phyloP scores from a whole-genome alignment of 2,888 invertebrate species.

The Mycalesis mineus region DNA sequence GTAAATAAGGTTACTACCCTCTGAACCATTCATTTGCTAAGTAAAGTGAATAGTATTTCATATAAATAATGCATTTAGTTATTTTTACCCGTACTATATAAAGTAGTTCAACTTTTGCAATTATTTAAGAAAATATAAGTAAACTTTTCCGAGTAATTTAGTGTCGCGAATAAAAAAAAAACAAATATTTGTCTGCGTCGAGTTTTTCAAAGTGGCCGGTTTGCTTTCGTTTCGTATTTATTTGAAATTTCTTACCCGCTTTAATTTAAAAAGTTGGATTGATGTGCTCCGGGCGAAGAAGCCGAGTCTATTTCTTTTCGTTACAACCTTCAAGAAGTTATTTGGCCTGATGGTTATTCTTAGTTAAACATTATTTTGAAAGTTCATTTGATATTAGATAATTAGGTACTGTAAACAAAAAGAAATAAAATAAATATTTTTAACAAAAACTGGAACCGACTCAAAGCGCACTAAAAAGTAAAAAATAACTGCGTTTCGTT shows the following conservation, averaged over 20 bases:
- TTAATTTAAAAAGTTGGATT: conserved; percentile 74
- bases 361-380: background rate
- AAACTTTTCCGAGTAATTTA: conserved; percentile 2
- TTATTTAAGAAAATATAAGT: background rate
- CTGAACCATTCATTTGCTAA: too few species aligned
- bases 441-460: too few species aligned
- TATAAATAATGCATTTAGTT: background rate
- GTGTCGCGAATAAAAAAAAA: conserved; percentile 2
- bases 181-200: conserved; percentile 4
- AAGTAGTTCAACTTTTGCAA: background rate
- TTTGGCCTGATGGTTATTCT: conserved; percentile 19
- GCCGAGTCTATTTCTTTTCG: conserved; percentile 31
- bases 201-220: conserved; percentile 10
- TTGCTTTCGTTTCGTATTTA: conserved; percentile 30
- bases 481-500: too few species aligned
- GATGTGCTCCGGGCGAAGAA: conserved; percentile 45
- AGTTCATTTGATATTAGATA: background rate
- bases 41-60: too few species aligned
- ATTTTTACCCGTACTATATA: background rate
- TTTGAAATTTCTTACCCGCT: conserved; percentile 50
- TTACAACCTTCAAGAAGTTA: conserved; percentile 16
- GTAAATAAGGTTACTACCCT: too few species aligned
- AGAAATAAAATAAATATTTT: too few species aligned
- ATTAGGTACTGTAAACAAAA: too few species aligned
- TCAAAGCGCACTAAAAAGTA: too few species aligned